Percentiles rank a stretch among this genome's conserved stretches.
Evolutionary conservation across 2,888 invertebrate genomes (phyloP).

Genomic region (Caenorhabditis wallacei): DNA sequence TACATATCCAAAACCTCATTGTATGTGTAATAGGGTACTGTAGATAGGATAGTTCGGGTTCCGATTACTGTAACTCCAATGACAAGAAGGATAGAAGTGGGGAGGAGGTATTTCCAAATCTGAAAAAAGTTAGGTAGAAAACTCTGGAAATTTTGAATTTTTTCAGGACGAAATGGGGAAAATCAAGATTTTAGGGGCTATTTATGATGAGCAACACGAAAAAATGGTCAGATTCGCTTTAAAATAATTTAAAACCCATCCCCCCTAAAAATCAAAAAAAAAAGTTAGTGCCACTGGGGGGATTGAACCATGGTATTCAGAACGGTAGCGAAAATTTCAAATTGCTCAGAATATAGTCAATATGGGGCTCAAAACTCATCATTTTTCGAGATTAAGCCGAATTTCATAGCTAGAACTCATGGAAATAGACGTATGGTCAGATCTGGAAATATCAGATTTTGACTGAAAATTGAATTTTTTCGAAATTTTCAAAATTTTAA

Average conservation of each 20-base stretch:
- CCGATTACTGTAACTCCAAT: conserved; percentile 11
- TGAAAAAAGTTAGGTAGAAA: conserved; percentile 1
- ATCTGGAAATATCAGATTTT: too few relatives aligned
- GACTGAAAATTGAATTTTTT: too few relatives aligned
- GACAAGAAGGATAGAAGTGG: conserved; percentile 1
- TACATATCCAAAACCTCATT: conserved; percentile 38
- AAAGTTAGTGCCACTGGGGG: too few relatives aligned
- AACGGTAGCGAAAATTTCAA: too few relatives aligned
- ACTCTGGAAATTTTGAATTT: not conserved
- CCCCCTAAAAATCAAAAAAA: too few relatives aligned
- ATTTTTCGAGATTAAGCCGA: not conserved
- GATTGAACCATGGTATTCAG: not conserved
- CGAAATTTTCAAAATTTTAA: too few relatives aligned
- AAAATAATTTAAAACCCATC: too few relatives aligned
- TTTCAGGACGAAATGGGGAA: too few relatives aligned
- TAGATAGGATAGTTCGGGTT: conserved; percentile 26
- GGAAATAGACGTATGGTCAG: too few relatives aligned
- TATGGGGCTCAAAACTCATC: conserved; percentile 25
- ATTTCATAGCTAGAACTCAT: too few relatives aligned
- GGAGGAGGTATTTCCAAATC: conserved; percentile 40
- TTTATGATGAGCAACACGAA: not conserved
- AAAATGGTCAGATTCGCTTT: too few relatives aligned
- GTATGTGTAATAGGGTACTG: conserved; percentile 43
- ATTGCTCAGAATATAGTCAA: conserved; percentile 1
- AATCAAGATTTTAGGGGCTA: conserved; percentile 1